Percentiles rank a stretch among this genome's conserved stretches.
phyloP scores from a whole-genome alignment of 1,140 invertebrate species.

The Semibalanus balanoides region DNA sequence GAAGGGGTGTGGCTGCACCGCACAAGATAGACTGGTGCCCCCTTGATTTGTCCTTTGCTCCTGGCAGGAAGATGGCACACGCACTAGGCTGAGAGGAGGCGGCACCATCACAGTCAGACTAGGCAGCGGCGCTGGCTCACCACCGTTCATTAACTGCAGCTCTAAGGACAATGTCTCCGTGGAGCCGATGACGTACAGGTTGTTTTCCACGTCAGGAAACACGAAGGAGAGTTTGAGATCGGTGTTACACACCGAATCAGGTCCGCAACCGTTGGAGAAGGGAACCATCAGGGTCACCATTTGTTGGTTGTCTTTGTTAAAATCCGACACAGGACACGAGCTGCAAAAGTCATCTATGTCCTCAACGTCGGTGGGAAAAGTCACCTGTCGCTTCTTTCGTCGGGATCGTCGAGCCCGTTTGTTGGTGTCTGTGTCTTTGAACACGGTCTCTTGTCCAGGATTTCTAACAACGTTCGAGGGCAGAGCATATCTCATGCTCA shows the following conservation, averaged over 20 bases:
- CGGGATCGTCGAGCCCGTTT: background rate
- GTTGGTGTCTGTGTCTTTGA: background rate
- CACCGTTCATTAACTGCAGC: background rate
- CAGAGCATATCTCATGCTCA: background rate
- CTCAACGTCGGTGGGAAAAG: background rate
- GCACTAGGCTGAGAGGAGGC: constrained; percentile 8
- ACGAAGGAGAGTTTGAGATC: background rate
- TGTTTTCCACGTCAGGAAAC: background rate
- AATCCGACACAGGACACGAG: background rate
- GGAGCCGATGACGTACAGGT: background rate
- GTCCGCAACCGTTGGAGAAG: background rate
- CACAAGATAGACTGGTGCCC: background rate
- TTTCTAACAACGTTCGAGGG: background rate
- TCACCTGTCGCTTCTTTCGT: background rate
- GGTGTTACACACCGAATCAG: background rate
- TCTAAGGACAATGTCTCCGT: background rate
- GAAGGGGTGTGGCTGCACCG: background rate
- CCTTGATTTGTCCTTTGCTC: background rate
- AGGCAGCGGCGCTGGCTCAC: background rate
- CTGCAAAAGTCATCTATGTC: background rate
- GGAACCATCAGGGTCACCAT: background rate
- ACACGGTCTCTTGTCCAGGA: background rate
- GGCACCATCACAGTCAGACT: background rate
- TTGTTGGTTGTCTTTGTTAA: background rate
- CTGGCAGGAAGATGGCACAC: background rate